A percentile compares a stretch with the other conserved stretches of the same genome.
Conservation (phyloP, 2,888 invertebrate species). For the Campoplex capitator region DNA sequence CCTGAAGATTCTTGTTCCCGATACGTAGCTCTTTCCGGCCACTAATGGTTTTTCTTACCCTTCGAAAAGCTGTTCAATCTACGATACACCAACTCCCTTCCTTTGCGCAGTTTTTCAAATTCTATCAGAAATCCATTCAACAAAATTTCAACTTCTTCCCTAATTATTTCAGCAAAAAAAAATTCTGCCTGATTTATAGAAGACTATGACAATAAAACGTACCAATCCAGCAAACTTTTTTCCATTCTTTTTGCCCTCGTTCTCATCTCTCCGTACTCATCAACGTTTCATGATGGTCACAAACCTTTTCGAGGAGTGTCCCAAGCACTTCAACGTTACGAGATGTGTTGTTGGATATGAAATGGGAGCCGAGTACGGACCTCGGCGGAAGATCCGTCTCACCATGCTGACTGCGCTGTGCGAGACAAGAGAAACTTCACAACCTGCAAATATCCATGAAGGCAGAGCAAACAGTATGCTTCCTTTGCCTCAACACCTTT, state of each 20-base stretch:
- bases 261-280: not conserved
- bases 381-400: not conserved
- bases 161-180: not conserved
- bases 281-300: conserved; percentile 21
- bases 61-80: conserved; percentile 20
- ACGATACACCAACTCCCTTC: not conserved
- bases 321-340: conserved; percentile 41
- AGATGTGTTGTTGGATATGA: conserved; percentile 24
- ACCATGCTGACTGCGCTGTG: conserved; percentile 36
- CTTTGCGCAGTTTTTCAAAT: conserved; percentile 11
- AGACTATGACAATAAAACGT: not conserved
- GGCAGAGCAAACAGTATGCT: conserved; percentile 23
- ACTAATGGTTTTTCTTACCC: conserved; percentile 25
- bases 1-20: conserved; percentile 47
- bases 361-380: conserved; percentile 30
- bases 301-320: conserved; percentile 43
- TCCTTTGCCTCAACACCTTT: conserved; percentile 27
- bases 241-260: not conserved
- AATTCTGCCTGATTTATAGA: not conserved
- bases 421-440: conserved; percentile 53
- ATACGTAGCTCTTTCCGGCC: conserved; percentile 31
- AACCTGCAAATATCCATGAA: conserved; percentile 24
- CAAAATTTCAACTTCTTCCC: not conserved
- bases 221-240: not conserved
- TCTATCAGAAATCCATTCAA: conserved; percentile 3